phyloP scores from a whole-genome alignment of 2,797 vertebrate species.

The Euthynnus affinis region DNA sequence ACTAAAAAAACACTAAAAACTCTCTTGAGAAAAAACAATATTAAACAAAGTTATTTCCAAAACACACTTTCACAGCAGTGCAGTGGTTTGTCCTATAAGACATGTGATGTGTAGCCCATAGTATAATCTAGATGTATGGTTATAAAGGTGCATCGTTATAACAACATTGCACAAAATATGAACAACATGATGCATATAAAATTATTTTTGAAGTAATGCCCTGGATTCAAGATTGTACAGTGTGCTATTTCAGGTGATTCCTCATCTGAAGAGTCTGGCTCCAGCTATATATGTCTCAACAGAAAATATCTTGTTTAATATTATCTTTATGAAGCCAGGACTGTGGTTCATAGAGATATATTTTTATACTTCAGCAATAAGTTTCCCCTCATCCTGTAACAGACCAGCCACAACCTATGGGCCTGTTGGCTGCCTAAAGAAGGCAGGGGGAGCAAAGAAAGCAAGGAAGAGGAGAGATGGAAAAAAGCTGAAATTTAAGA shows the following conservation, averaged over 20 bases:
- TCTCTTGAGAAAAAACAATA: no score
- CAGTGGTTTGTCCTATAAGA: no score
- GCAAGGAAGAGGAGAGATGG: no score
- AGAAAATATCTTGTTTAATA: conserved; percentile 12
- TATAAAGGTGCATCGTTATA: background rate
- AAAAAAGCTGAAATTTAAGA: no score
- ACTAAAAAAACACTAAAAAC: no score
- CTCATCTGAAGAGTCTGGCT: conserved; percentile 9
- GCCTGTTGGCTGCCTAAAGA: no score
- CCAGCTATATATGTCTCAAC: background rate
- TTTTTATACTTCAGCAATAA: conserved; percentile 6
- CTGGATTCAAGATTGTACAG: background rate
- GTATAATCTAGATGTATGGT: background rate
- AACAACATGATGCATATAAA: conserved; percentile 6
- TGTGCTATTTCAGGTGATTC: background rate
- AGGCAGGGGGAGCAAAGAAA: no score
- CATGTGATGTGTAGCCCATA: background rate
- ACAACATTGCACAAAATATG: background rate
- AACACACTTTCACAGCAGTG: no score
- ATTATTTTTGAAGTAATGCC: background rate
- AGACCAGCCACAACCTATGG: no score
- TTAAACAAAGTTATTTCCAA: no score
- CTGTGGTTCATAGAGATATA: conserved; percentile 4
- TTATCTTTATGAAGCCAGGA: conserved; percentile 2
- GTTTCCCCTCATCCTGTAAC: background rate